phyloP scores from a whole-genome alignment of 2,797 vertebrate species.

The Myotis myotis region DNA sequence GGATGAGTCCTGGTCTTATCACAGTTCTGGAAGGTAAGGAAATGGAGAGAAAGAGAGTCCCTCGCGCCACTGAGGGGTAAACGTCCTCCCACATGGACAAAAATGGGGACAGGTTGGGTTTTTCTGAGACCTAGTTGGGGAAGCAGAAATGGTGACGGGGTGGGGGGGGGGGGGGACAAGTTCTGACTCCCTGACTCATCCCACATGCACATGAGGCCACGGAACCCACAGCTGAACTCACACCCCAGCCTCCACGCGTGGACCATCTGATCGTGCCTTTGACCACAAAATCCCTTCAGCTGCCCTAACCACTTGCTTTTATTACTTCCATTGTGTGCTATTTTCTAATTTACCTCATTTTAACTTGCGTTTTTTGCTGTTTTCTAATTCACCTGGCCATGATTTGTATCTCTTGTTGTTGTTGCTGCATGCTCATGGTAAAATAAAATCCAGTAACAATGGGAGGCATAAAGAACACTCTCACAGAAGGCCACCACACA shows the following conservation, averaged over 20 bases:
- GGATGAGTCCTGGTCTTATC: not conserved
- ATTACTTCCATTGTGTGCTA: not conserved
- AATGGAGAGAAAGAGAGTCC: not conserved
- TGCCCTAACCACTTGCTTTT: not conserved
- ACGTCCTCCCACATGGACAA: not conserved
- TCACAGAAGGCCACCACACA: not conserved
- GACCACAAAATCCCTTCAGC: not conserved
- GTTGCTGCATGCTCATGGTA: not conserved
- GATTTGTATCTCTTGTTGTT: not conserved
- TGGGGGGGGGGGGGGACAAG: fast-evolving
- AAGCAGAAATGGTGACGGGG: not conserved
- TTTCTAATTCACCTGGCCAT: not conserved
- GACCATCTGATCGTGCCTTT: not conserved
- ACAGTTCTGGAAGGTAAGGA: not conserved
- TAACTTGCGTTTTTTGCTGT: not conserved
- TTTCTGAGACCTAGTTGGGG: not conserved
- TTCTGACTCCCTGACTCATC: not conserved
- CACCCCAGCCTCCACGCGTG: not conserved
- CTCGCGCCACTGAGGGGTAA: not conserved
- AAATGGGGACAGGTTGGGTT: not conserved
- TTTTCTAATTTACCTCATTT: not conserved
- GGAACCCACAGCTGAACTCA: not conserved
- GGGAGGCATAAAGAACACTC: not conserved
- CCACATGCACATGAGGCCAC: not conserved
- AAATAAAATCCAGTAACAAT: not conserved